Evolutionary conservation across 2,797 vertebrate species (phyloP), one percentile per base, ranked within the genome.

Genomic region (Bradypodion ventrale): DNA sequence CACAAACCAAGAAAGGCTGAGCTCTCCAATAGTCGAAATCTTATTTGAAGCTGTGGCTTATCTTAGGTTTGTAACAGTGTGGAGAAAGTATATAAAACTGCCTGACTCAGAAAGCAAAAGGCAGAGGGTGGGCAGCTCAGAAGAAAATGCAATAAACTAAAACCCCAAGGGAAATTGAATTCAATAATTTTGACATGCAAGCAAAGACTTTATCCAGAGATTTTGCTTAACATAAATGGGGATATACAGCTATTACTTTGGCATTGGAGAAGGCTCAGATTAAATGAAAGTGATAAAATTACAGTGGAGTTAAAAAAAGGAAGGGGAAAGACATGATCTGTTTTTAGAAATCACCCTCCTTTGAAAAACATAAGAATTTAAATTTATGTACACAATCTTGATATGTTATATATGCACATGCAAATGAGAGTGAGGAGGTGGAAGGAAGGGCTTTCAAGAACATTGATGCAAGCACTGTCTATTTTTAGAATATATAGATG

Each of bases 121-220:
- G 3, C 21, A 23, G 4, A 16, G 9, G 27, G 60, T 32, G 32
- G 15, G 19, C 81, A 78, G 42, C 23, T 46, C 37, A 0, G 60
- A 89, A 86, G n/a, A 88, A 87, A 92, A 82, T 10, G 73, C 59
- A 87, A 87, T 37, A 80, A 82, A 89, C 49, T 32, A 76, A 37
- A 87, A 81, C 5, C 2, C 42, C 63, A 63, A 5, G 40, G 32
- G 79, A 13, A 90, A 52, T 81, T 75, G 75, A 85, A 87, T 83
- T 91, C 75, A 80, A 46, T 83, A 85, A 79, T 3, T 27, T 73
- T 82, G 29, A 85, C 49, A 78, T 21, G 80, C 44, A 91, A 84
- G 12, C 10, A 46, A n/a, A n/a, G 0, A 74, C 15, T 73, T 84
- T 77, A 49, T 32, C 32, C 4, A 80, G 5, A 80, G 21, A 60